Evolutionary conservation across 2,113 vertebrate genomes (phyloP).

Genomic region (Mionectes macconnelli): DNA sequence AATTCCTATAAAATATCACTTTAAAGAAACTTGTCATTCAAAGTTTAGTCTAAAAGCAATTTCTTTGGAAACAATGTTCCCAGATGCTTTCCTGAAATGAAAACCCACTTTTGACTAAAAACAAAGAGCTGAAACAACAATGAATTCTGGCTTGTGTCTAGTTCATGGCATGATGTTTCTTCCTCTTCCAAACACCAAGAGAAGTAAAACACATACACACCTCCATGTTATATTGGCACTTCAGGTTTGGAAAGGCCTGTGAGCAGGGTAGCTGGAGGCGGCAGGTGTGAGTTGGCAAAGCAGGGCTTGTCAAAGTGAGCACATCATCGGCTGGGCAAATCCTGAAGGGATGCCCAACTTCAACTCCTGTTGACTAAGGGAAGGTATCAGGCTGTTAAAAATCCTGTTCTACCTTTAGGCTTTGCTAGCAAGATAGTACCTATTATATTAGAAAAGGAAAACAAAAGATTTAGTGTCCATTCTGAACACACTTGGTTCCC

Average conservation of each 20-base stretch:
- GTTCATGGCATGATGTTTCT: background rate
- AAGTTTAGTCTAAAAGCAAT: background rate
- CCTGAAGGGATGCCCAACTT: background rate
- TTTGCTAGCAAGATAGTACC: background rate
- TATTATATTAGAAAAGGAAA: background rate
- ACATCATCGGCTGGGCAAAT: background rate
- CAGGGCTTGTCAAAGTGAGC: background rate
- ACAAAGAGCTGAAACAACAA: background rate
- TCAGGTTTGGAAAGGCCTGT: background rate
- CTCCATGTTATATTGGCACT: background rate
- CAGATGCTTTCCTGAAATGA: slow-evolving; percentile 14
- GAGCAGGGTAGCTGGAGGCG: background rate
- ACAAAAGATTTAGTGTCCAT: background rate
- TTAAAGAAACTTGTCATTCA: background rate
- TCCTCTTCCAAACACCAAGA: background rate
- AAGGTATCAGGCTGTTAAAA: background rate
- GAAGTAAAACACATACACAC: background rate
- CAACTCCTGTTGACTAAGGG: background rate
- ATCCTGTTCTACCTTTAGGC: background rate
- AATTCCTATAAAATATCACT: background rate
- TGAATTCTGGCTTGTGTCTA: background rate
- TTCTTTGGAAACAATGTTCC: background rate
- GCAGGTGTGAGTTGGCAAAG: background rate
- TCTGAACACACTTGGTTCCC: background rate
- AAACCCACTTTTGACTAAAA: background rate